Conservation (phyloP, 2,888 invertebrate genomes). For the Pycnomerus fuliginosus region DNA sequence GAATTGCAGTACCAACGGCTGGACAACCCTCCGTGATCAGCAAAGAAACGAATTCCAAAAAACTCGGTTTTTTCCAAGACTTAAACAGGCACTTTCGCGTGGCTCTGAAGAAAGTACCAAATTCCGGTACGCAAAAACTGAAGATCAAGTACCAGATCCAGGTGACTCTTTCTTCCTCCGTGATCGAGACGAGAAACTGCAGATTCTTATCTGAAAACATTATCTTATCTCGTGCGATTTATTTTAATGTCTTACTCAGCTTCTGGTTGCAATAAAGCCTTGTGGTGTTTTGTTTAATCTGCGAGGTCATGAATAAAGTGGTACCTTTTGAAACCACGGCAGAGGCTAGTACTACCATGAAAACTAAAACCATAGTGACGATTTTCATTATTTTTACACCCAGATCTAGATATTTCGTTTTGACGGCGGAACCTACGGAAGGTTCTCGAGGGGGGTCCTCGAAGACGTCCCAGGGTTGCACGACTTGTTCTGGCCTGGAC, state of each 20-base stretch:
- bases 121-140: conserved; percentile 74
- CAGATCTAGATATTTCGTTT: conserved; percentile 61
- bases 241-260: conserved; percentile 43
- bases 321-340: conserved; percentile 74
- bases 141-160: conserved; percentile 83
- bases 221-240: conserved; percentile 1
- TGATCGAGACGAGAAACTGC: conserved; percentile 62
- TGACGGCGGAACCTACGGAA: conserved; percentile 67
- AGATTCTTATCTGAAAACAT: conserved; percentile 58
- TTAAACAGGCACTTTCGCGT: conserved; percentile 74
- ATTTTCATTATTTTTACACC: conserved; percentile 66
- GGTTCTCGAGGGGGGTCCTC: conserved; percentile 68
- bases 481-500: conserved; percentile 32
- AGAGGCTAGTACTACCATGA: conserved; percentile 63
- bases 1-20: conserved; percentile 72
- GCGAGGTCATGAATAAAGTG: conserved; percentile 72
- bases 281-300: conserved; percentile 58
- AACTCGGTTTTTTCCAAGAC: conserved; percentile 60
- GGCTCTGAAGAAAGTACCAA: conserved; percentile 70
- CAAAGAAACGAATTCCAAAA: conserved; percentile 58
- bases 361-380: conserved; percentile 68
- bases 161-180: conserved; percentile 65
- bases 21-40: conserved; percentile 77
- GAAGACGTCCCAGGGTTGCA: conserved; percentile 72
- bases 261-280: conserved; percentile 62